Base-by-base conservation (phyloP, 37 sponge, comb jelly and placozoan genomes). In the Dysidea cf. avara region DNA sequence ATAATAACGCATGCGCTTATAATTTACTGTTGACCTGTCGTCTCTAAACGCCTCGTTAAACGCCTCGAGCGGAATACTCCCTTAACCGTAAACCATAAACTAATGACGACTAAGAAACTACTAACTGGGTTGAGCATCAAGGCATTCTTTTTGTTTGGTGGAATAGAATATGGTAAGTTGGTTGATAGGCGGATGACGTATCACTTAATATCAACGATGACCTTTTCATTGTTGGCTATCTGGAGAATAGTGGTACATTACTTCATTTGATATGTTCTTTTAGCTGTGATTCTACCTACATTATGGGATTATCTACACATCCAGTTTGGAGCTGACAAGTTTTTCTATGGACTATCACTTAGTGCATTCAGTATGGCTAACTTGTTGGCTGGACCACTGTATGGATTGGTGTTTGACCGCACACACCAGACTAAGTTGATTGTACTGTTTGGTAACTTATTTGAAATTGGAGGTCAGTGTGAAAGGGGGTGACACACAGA, bases 381-480 rank as follows among this genome's bases (percentile, higher is more conserved):
- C 39, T 68, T 94, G 22, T 13, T 94, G 28, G 61, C 71, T 18
- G 85, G 88, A 22, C 96, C 89, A 14, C 22, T 94, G 17, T 83
- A 83, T 48, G 96, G 96, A 9, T 54, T 77, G 18, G 21, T 83
- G 31, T 88, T 76, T 54, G 96, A 94, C 61, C 64, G 54, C 36
- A 90, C 90, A 18, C 74, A 78, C 11, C 65, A 53, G 14, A 77
- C 87, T 26, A 94, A 83, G 72, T 9, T 56, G 16, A 78, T 87
- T 22, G 78, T 91, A 0, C 30, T 90, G 39, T 25, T 90, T 16
- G 81, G 75, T 21, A 87, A 79, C 43, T 36, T 87, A 3, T 94
- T 94, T 61, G 96, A 94, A 46, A 83, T 94, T 52, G 88, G 88
- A 78, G 96, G 96, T 77, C 63, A 62, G 66, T 39, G 25, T n/a